phyloP scores from a whole-genome alignment of 2,113 vertebrate species.

The Planiliza haematocheilus region DNA sequence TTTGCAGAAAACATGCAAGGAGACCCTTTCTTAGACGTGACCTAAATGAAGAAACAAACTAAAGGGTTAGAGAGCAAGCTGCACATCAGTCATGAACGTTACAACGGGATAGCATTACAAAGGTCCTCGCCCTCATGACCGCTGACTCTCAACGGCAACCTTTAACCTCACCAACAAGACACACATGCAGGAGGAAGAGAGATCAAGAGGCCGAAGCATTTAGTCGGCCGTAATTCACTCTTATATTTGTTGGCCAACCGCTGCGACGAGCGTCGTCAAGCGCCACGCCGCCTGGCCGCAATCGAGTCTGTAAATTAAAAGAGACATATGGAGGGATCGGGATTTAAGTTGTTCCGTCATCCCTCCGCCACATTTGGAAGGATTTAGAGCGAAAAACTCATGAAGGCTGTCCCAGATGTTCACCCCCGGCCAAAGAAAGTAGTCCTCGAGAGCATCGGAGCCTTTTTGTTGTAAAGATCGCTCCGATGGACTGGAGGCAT shows the following conservation, averaged over 20 bases:
- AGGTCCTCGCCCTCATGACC: slow-evolving; percentile 51
- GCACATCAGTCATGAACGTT: slow-evolving; percentile 60
- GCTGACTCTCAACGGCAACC: slow-evolving; percentile 46
- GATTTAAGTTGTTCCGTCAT: slow-evolving; percentile 32
- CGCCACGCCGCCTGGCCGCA: neutral
- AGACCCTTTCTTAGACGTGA: slow-evolving; percentile 57
- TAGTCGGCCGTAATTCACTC: slow-evolving; percentile 51
- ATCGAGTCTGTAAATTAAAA: slow-evolving; percentile 46
- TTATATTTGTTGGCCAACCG: slow-evolving; percentile 13
- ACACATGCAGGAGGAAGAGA: slow-evolving; percentile 49
- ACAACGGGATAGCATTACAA: slow-evolving; percentile 62
- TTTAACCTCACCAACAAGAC: slow-evolving; percentile 70
- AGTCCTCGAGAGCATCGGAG: slow-evolving; percentile 31
- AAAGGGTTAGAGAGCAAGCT: slow-evolving; percentile 39
- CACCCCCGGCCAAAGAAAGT: slow-evolving; percentile 60
- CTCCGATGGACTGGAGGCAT: slow-evolving; percentile 22
- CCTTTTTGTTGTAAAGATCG: neutral
- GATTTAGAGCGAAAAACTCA: slow-evolving; percentile 50
- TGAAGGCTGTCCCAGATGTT: slow-evolving; percentile 42
- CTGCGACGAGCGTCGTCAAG: neutral
- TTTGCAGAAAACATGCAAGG: slow-evolving; percentile 58
- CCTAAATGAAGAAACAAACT: slow-evolving; percentile 37
- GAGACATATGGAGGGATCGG: slow-evolving; percentile 30
- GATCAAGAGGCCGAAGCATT: slow-evolving; percentile 47
- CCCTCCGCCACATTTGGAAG: slow-evolving; percentile 57